Evolutionary conservation across 2,797 vertebrate genomes (phyloP), one percentile per base, ranked within the genome.

Genomic region (Eulemur coronatus): DNA sequence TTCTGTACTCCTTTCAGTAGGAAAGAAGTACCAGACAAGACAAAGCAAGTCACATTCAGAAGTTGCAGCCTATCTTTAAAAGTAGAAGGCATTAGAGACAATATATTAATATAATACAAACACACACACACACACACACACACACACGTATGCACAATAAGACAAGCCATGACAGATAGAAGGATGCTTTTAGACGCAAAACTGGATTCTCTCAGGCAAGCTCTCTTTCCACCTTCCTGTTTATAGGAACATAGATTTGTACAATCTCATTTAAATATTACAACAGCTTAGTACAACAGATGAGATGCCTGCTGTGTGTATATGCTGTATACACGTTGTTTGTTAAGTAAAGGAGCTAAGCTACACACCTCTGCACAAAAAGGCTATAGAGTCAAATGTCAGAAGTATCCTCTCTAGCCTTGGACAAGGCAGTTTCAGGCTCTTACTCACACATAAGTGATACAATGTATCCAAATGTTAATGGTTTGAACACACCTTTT

Each of bases 1-100:
- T 89, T 78, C 85, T 94, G 80, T 28, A 41, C 95, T 96, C 88
- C 78, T 43, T 94, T 91, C 13, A 0, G 84, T 0, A n/a, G 85
- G 52, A 95, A 86, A 88, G 59, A 78, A 95, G 43, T 41, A 80
- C 52, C 26, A 59, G 91, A 92, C 28, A 57, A 87, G 95, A 96
- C 93, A 82, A 96, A 91, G 89, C 5, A 24, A 82, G 46, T n/a
- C 18, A 15, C 69, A 69, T 95, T 95, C 91, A 95, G 89, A 97
- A 89, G 80, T 72, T 76, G 43, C 75, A 76, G 59, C 72, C 85
- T 81, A 9, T 84, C 72, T 97, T 70, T 89, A 80, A 94, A 89
- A 94, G 65, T 78, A 94, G 69, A 85, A 84, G 72, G 63, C 75
- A 35, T 69, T 94, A 11, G 87, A 72, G n/a, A 78, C 17, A 4